Evolutionary conservation across 2,888 invertebrate species (phyloP).

Genomic region (Escarpia spicata): DNA sequence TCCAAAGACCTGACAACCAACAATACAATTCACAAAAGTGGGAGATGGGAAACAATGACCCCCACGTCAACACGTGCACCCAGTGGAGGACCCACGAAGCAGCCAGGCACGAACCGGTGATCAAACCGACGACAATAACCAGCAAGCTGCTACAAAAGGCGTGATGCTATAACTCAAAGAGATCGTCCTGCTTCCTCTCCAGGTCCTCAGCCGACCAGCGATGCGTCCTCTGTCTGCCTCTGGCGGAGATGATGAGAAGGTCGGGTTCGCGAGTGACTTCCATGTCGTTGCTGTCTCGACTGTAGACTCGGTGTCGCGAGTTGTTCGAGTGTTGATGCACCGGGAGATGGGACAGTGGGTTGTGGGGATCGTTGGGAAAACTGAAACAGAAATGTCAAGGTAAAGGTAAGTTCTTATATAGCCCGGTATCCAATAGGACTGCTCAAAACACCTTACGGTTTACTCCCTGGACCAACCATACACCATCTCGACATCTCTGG

Average conservation of each 20-base stretch:
- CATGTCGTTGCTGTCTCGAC: neutral
- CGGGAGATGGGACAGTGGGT: neutral
- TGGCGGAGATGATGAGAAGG: neutral
- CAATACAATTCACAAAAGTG: no score
- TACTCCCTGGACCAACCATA: no score
- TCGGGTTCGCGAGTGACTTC: neutral
- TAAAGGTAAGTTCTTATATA: neutral
- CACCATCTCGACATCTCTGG: no score
- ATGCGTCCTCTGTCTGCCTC: neutral
- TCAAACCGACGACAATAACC: neutral
- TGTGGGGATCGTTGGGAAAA: neutral
- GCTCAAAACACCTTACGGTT: no score
- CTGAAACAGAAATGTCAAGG: neutral
- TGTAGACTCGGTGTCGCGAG: neutral
- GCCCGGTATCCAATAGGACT: no score
- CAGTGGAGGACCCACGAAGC: neutral
- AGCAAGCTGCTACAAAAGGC: neutral
- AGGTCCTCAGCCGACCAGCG: neutral
- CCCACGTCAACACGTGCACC: neutral
- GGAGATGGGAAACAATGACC: neutral
- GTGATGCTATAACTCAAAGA: slow-evolving; percentile 16
- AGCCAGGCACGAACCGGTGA: neutral
- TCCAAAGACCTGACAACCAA: no score
- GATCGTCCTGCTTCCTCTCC: neutral
- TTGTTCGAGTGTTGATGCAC: neutral